A percentile compares a stretch with the other conserved stretches of the same genome.
Evolutionary conservation across 2,797 vertebrate genomes (phyloP).

Genomic region (Heteromormyrus szaboi): DNA sequence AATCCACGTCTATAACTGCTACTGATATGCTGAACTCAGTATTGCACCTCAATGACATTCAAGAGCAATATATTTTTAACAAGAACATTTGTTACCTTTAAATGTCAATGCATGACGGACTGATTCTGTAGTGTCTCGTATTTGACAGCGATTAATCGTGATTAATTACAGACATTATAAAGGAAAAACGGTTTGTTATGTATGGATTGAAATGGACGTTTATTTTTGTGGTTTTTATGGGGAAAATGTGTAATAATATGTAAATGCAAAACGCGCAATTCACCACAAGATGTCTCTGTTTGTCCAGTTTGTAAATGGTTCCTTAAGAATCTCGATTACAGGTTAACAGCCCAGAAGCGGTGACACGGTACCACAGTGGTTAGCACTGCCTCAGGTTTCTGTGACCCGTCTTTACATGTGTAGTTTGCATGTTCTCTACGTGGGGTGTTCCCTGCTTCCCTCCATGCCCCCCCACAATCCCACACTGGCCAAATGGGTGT

Average conservation of each 20-base stretch:
- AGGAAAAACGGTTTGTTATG: background rate
- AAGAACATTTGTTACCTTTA: background rate
- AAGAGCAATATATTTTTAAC: background rate
- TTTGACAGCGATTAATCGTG: background rate
- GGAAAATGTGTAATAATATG: background rate
- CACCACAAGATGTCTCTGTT: conserved; percentile 48
- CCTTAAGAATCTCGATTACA: background rate
- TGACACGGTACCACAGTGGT: background rate
- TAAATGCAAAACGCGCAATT: background rate
- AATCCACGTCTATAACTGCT: background rate
- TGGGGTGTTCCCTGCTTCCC: background rate
- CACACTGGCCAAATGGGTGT: background rate
- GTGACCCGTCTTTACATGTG: background rate
- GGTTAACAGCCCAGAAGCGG: background rate
- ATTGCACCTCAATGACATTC: background rate
- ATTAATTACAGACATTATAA: background rate
- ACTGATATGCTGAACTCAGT: background rate
- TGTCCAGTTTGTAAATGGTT: conserved; percentile 20
- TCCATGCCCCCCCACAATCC: background rate
- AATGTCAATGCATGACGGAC: background rate
- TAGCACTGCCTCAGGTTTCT: background rate
- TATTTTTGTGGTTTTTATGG: background rate
- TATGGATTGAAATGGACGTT: background rate
- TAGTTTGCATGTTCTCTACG: background rate
- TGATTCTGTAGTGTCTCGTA: background rate